Conservation (phyloP, 2,113 vertebrate species). For the Pica pica region DNA sequence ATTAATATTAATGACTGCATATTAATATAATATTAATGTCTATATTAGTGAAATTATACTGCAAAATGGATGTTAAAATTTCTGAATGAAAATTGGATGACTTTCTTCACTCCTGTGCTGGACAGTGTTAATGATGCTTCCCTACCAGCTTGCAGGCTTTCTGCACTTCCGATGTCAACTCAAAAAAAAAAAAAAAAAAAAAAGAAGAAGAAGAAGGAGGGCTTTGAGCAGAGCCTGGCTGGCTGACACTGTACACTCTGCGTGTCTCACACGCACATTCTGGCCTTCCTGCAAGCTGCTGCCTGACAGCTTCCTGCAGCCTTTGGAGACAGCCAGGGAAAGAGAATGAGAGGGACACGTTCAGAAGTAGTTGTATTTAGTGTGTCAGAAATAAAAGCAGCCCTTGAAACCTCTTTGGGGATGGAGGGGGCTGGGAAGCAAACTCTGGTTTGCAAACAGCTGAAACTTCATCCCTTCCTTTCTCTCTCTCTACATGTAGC, state of each 20-base stretch:
- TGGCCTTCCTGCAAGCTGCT: neutral
- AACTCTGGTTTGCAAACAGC: neutral
- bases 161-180: neutral
- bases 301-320: neutral
- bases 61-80: neutral
- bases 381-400: slow-evolving; percentile 23
- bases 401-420: slow-evolving; percentile 9
- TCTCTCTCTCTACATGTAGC: neutral
- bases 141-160: neutral
- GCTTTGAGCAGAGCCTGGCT: neutral
- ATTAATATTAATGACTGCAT: no score
- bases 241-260: neutral
- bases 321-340: slow-evolving; percentile 3
- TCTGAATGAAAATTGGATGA: neutral
- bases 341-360: neutral
- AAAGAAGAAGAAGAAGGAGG: neutral
- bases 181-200: no score
- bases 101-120: neutral
- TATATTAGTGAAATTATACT: no score
- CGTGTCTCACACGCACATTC: rapidly evolving
- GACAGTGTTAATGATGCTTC: neutral
- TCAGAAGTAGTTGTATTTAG: slow-evolving; percentile 10
- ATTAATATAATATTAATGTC: no score
- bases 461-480: neutral
- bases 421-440: neutral